Evolutionary conservation across 2,113 vertebrate species (phyloP), one percentile per base, ranked within the genome.

Genomic region (Upupa epops): DNA sequence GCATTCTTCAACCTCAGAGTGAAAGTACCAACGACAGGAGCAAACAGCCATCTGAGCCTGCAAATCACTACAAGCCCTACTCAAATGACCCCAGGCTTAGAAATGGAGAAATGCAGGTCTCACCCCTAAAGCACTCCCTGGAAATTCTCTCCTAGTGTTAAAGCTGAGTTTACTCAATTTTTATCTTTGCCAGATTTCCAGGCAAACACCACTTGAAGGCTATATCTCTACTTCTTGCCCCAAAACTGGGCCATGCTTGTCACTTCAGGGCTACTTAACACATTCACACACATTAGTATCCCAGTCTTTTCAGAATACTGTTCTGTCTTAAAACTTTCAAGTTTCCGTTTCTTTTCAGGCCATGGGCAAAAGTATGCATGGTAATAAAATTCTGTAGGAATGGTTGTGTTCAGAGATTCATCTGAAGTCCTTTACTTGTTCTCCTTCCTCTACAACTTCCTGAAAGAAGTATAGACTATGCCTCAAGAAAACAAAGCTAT

Each of bases 401-500:
- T 66, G 12, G 49, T 69, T 65, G 59, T 17, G 76, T 56, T 90
- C 71, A 90, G 70, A 95, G 84, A 96, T 86, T 96, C 90, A 89
- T 96, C 74, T 93, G 66, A 74, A 92, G 89, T 84, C 92, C 93
- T 94, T 89, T 64, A 87, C 81, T 96, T 79, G 83, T 42, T 88
- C 26, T 73, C 74, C 78, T 90, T 93, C 90, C 74, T 82, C 81
- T 92, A 90, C 78, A 79, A 8, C 89, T 92, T 96, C 92, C 92
- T 93, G 86, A 82, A 95, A 92, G 91, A 94, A 96, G 91, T 83
- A 94, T 48, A 93, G 90, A 92, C 84, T 88, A 40, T 86, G 95
- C 94, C 89, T 94, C 78, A 87, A 81, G 92, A 96, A 95, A 95
- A 96, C 95, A 96, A 96, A 96, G 95, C 95, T 66, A 94, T 96